phyloP scores from a whole-genome alignment of 2,797 vertebrate species.

The Chaenodraco wilsoni region DNA sequence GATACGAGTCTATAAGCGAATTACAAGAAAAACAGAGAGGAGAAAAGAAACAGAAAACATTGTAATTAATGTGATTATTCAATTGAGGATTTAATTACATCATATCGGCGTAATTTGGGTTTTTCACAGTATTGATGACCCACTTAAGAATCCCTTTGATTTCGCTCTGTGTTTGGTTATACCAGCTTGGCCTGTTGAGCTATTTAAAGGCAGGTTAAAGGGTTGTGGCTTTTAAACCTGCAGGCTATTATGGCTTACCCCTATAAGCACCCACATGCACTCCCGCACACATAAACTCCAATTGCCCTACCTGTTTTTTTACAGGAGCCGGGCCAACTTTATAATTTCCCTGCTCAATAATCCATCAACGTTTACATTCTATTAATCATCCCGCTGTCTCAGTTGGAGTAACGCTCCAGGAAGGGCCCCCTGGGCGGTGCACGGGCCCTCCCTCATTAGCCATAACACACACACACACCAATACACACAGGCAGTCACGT shows the following conservation, averaged over 20 bases:
- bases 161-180: slow-evolving; percentile 28
- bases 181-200: slow-evolving; percentile 37
- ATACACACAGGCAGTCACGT: slow-evolving; percentile 31
- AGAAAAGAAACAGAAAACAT: slow-evolving; percentile 51
- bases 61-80: slow-evolving; percentile 57
- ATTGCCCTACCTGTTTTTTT: slow-evolving; percentile 50
- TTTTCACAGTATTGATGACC: slow-evolving; percentile 55
- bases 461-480: slow-evolving; percentile 20
- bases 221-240: slow-evolving; percentile 57
- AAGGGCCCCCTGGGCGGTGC: slow-evolving; percentile 55
- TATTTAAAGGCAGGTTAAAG: slow-evolving; percentile 56
- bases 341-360: slow-evolving; percentile 77
- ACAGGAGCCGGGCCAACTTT: slow-evolving; percentile 60
- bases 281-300: slow-evolving; percentile 17
- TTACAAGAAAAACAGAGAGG: slow-evolving; percentile 30
- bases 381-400: slow-evolving; percentile 75
- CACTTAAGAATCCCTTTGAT: slow-evolving; percentile 54
- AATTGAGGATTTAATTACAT: slow-evolving; percentile 57
- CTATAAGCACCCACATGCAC: slow-evolving; percentile 34
- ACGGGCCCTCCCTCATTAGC: slow-evolving; percentile 66
- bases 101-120: slow-evolving; percentile 35
- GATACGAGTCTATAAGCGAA: slow-evolving; percentile 59
- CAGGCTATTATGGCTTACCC: slow-evolving; percentile 49
- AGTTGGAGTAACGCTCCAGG: slow-evolving; percentile 61
- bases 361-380: slow-evolving; percentile 79